A percentile compares a stretch with the other conserved stretches of the same genome.
Conservation (phyloP, 1,140 invertebrate species). For the Nasonia giraulti region DNA sequence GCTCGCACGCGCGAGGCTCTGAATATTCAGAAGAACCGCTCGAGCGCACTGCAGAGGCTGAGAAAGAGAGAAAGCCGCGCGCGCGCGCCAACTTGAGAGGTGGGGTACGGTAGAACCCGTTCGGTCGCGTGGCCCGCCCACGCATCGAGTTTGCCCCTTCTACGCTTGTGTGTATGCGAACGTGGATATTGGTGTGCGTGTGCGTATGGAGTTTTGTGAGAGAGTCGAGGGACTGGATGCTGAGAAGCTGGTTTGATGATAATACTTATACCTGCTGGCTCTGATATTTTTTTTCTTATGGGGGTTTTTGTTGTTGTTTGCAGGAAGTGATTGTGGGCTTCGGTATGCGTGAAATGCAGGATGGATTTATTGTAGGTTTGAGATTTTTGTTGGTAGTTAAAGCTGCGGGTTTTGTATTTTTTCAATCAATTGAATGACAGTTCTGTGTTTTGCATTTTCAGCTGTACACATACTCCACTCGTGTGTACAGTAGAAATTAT, state of each 20-base stretch:
- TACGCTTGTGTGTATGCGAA: neutral
- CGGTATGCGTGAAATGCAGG: neutral
- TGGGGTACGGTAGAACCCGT: slow-evolving; percentile 42
- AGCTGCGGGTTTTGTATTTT: no score
- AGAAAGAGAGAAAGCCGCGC: slow-evolving; percentile 1
- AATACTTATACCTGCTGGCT: neutral
- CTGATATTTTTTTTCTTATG: neutral
- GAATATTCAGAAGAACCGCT: slow-evolving; percentile 21
- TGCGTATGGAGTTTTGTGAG: neutral
- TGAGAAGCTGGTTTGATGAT: neutral
- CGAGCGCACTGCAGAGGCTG: neutral
- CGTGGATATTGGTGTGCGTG: neutral
- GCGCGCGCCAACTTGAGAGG: slow-evolving; percentile 17
- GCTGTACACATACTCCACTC: no score
- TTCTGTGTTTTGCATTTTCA: no score
- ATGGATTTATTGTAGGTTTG: no score
- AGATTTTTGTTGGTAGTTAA: no score
- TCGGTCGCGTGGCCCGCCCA: slow-evolving; percentile 52
- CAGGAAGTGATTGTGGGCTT: neutral
- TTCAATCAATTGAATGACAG: no score
- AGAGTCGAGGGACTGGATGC: no score
- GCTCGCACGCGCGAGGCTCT: neutral
- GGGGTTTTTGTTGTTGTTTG: neutral
- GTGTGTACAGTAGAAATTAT: no score
- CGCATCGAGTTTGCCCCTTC: slow-evolving; percentile 40